Conservation (phyloP, 2,888 invertebrate species). For the Exocentrus adspersus region DNA sequence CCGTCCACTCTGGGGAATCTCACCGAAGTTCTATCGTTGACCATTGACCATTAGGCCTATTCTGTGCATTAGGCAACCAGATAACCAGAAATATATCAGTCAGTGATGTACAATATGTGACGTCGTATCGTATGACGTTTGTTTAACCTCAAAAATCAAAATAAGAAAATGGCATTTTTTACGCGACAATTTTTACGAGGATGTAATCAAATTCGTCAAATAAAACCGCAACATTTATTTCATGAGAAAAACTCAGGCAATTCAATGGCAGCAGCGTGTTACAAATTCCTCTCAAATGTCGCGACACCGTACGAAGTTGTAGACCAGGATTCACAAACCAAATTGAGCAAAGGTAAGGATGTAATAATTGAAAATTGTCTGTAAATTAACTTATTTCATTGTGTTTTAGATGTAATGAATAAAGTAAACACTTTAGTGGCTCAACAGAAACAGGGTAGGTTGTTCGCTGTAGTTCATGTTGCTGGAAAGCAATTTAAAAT, state of each 20-base stretch:
- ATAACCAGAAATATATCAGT: too few relatives aligned
- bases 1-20: too few relatives aligned
- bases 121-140: too few relatives aligned
- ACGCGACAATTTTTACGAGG: slow-evolving; percentile 3
- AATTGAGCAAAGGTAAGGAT: slow-evolving; percentile 47
- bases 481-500: slow-evolving; percentile 87
- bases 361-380: too few relatives aligned
- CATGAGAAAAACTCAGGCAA: not conserved
- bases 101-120: too few relatives aligned
- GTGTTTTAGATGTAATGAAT: slow-evolving; percentile 68
- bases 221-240: not conserved
- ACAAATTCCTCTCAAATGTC: slow-evolving; percentile 31
- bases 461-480: slow-evolving; percentile 85
- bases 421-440: slow-evolving; percentile 73
- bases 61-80: too few relatives aligned
- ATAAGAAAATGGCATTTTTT: slow-evolving; percentile 20
- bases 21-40: too few relatives aligned
- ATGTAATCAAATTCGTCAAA: not conserved
- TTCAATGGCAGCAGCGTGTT: not conserved
- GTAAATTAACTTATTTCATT: slow-evolving; percentile 19
- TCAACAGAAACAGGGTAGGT: slow-evolving; percentile 68
- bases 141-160: slow-evolving; percentile 2
- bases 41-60: too few relatives aligned
- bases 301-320: slow-evolving; percentile 56
- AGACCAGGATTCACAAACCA: slow-evolving; percentile 51